Percentiles rank a stretch among this genome's conserved stretches.
phyloP scores from a whole-genome alignment of 2,797 vertebrate genomes.

The Muraenolepis orangiensis region DNA sequence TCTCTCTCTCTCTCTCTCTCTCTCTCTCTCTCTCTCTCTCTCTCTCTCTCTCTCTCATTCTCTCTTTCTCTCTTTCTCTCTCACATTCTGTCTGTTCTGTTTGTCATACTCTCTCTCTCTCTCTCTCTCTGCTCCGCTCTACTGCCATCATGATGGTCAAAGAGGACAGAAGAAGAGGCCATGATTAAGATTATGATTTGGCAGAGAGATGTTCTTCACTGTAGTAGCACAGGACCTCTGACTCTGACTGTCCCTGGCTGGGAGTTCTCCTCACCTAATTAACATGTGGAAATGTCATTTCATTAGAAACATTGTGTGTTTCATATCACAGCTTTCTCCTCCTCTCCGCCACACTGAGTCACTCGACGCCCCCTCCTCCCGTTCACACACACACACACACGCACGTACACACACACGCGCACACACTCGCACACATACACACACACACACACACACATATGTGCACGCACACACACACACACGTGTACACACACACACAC shows the following conservation, averaged over 20 bases:
- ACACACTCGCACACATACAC: too few species aligned
- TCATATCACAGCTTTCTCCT: slow-evolving; percentile 22
- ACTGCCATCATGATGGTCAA: not conserved
- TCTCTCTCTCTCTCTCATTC: too few species aligned
- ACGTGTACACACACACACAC: not conserved
- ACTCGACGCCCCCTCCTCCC: slow-evolving; percentile 8
- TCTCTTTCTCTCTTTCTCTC: too few species aligned
- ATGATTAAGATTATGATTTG: not conserved
- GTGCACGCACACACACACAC: not conserved
- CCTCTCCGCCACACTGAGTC: not conserved
- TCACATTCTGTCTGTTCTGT: not conserved
- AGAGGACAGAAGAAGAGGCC: not conserved
- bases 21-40: too few species aligned
- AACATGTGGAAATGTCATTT: not conserved
- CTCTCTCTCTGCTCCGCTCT: too few species aligned
- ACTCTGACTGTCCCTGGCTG: not conserved
- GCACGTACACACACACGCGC: not conserved
- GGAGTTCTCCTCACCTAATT: not conserved
- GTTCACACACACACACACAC: not conserved
- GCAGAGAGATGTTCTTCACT: not conserved
- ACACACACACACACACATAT: too few species aligned
- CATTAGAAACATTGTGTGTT: not conserved
- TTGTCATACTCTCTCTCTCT: not conserved
- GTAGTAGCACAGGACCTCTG: not conserved
- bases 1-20: too few species aligned